Base-by-base conservation (phyloP, 2,113 vertebrate genomes). In the Poicephalus meyeri region DNA sequence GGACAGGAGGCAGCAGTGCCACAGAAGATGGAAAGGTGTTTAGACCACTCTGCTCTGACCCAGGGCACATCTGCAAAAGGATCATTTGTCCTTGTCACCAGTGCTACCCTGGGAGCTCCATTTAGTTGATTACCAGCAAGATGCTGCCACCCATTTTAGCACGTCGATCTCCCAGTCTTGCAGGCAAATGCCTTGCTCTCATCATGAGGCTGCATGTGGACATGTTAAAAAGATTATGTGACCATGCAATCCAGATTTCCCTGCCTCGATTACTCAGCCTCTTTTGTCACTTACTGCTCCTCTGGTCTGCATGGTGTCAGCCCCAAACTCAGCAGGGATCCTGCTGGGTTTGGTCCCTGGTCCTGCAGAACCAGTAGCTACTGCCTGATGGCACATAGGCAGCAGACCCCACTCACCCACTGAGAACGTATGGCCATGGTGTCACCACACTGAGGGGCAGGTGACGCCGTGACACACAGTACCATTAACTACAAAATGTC, bases 391-490 rank as follows among this genome's bases (percentile, higher is more conserved):
- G n/a, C 29, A 29, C 24, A 4, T 1, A 4, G 52, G 16, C 33
- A 42, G 46, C 25, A 20, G 28, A 39, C 9, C 31, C n/a, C 0
- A 1, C 10, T 60, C 56, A 23, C 11, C 11, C 7, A 23, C 41
- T 31, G 19, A 10, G 16, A 17, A 14, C 26, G 5, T 2, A 6
- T 33, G 64, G 39, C 39, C 71, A 13, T 0, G 2, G 39, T 21
- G 52, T 55, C 41, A 25, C 78, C 41, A 7, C 0, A 1, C 3
- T 0, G 21, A 24, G n/a, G 58, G 71, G 31, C 10, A 21, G 11
- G 33, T 55, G n/a, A 10, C 1, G 4, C 11, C 0, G 1, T 11
- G 25, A 9, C 39, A 18, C n/a, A 12, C 26, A 10, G 3, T 13
- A 2, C 9, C 23, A 10, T 13, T 42, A 6, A 24, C 20, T 37